These are phyloP conservation scores for Xestobium rufovillosum DNA, from an alignment of 2,888 invertebrate genomes.

Conservation along the genomic window DNA sequence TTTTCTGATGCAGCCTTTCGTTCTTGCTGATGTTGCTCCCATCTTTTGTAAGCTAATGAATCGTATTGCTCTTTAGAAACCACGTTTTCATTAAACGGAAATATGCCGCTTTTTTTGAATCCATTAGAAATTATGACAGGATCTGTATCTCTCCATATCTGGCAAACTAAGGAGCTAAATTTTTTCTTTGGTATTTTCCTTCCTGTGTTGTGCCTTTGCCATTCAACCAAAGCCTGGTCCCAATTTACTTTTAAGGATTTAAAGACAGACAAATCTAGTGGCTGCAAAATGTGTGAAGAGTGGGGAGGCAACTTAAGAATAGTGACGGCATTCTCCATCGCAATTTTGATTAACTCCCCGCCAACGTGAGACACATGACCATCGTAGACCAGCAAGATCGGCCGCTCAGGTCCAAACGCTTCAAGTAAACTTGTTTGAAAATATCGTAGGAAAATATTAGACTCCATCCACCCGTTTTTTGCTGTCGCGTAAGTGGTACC, in stretches of 20 bases:
- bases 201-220: slow-evolving; percentile 16
- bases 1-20: too few species aligned
- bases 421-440: slow-evolving; percentile 5
- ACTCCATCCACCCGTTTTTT: slow-evolving; percentile 29
- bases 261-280: slow-evolving; percentile 18
- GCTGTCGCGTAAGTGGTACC: slow-evolving; percentile 29
- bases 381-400: slow-evolving; percentile 23
- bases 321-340: slow-evolving; percentile 7
- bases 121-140: slow-evolving; percentile 10
- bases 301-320: slow-evolving; percentile 19
- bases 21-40: background rate
- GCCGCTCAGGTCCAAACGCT: slow-evolving; percentile 14
- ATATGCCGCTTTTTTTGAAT: slow-evolving; percentile 8
- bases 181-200: slow-evolving; percentile 15
- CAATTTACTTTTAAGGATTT: slow-evolving; percentile 18
- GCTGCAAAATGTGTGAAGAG: slow-evolving; percentile 16
- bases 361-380: slow-evolving; percentile 27
- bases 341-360: slow-evolving; percentile 19
- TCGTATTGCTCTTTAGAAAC: slow-evolving; percentile 1
- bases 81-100: slow-evolving; percentile 4
- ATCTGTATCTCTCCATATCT: slow-evolving; percentile 6
- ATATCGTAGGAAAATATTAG: slow-evolving; percentile 16
- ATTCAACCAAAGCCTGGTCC: slow-evolving; percentile 14
- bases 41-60: background rate
- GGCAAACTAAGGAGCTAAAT: slow-evolving; percentile 5